Percentiles rank a stretch among this genome's conserved stretches.
Conservation (phyloP, 2,797 vertebrate genomes). For the Myotis findleyi region DNA sequence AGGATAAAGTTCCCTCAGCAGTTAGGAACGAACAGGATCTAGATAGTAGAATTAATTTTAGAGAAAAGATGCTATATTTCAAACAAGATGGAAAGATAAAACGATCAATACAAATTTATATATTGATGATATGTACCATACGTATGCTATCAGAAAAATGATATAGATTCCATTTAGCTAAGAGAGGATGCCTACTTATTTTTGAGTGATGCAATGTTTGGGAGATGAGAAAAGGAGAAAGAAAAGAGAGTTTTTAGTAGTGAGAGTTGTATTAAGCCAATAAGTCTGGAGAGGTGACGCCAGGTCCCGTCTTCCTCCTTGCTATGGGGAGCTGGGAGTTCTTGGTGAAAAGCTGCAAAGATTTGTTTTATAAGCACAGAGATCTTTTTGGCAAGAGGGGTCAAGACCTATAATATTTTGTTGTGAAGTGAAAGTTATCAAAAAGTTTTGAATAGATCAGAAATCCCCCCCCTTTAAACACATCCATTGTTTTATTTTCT, state of each 20-base stretch:
- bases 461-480: neutral
- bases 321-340: neutral
- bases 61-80: neutral
- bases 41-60: neutral
- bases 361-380: slow-evolving; percentile 28
- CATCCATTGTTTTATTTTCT: neutral
- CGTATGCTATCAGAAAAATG: neutral
- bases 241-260: neutral
- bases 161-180: neutral
- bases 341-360: neutral
- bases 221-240: neutral
- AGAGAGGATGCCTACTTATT: neutral
- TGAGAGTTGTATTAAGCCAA: neutral
- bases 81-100: neutral
- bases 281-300: neutral
- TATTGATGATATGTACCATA: neutral
- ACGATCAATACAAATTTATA: neutral
- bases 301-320: neutral
- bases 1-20: neutral
- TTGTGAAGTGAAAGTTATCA: neutral
- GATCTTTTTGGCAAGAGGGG: neutral
- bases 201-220: neutral
- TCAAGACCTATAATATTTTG: neutral
- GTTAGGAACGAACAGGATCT: neutral
- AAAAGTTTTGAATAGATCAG: neutral